Percentiles rank a stretch among this genome's conserved stretches.
Conservation (phyloP, 2,113 vertebrate genomes). For the Cepphus grylle region DNA sequence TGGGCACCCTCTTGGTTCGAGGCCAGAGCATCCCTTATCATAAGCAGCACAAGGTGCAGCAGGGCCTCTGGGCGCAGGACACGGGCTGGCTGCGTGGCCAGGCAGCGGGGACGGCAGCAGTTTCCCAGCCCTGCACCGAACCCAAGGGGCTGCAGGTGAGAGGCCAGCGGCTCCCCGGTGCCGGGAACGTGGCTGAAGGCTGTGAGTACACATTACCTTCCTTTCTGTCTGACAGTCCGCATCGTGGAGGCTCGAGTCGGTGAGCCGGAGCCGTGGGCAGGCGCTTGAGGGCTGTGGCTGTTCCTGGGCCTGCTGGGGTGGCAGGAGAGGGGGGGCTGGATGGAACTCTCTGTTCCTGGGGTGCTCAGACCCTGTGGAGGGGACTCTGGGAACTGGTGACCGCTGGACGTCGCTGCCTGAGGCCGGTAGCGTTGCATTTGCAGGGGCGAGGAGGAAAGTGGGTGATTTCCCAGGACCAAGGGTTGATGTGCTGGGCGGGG, state of each 20-base stretch:
- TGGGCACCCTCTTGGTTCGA: background rate
- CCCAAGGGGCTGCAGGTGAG: background rate
- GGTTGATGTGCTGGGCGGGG: background rate
- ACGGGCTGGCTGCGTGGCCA: background rate
- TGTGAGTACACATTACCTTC: slow-evolving; percentile 33
- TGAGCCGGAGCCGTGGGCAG: fast-evolving
- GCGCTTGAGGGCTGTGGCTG: background rate
- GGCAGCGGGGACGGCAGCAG: background rate
- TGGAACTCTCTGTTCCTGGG: background rate
- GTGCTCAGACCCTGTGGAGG: background rate
- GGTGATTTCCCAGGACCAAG: background rate
- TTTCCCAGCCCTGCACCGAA: background rate
- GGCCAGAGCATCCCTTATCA: background rate
- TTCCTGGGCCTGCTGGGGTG: background rate
- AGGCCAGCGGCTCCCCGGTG: background rate
- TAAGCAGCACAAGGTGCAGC: background rate
- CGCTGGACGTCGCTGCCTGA: fast-evolving
- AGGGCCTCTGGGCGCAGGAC: background rate
- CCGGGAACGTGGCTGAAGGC: background rate
- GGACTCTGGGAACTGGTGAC: no score
- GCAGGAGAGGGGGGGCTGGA: background rate
- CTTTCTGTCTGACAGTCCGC: fast-evolving
- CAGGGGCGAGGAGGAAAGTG: background rate
- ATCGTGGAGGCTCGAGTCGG: fast-evolving
- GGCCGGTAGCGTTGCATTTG: fast-evolving